Evolutionary conservation across 2,113 vertebrate genomes (phyloP).

Genomic region (Apus apus): DNA sequence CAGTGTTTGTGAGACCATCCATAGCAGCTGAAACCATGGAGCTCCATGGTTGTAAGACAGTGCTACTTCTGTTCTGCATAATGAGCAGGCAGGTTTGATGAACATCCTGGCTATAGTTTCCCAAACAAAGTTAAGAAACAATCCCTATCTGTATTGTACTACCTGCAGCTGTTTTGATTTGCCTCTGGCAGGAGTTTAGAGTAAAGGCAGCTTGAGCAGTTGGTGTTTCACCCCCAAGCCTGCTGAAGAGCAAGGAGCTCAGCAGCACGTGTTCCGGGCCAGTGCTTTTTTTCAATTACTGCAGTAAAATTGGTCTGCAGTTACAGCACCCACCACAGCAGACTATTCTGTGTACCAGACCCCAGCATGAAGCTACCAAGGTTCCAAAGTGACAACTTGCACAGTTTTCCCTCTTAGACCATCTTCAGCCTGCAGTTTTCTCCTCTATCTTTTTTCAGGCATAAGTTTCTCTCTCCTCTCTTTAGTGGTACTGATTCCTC

Average conservation of each 20-base stretch:
- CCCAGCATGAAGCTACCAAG: background rate
- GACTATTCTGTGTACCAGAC: background rate
- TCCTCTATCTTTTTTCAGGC: slow-evolving; percentile 97
- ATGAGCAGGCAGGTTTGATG: background rate
- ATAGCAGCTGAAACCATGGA: background rate
- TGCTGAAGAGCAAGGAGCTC: background rate
- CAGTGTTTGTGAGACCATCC: background rate
- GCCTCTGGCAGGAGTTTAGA: background rate
- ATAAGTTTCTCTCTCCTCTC: slow-evolving; percentile 91
- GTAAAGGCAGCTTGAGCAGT: background rate
- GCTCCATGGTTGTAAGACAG: background rate
- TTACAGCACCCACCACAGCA: rapidly evolving
- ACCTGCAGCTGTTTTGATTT: background rate
- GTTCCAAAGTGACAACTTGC: background rate
- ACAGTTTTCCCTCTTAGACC: slow-evolving; percentile 82
- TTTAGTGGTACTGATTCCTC: slow-evolving; percentile 72
- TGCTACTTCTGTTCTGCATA: background rate
- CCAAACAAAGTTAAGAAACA: background rate
- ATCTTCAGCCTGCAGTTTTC: slow-evolving; percentile 94
- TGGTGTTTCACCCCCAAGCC: rapidly evolving
- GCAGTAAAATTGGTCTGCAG: background rate
- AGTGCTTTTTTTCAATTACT: background rate
- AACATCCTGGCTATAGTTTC: background rate
- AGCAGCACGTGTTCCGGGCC: background rate
- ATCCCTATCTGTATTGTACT: no score